These are phyloP conservation scores for Cylloceria caligata DNA, from an alignment of 2,888 invertebrate species.

Conservation along the genomic window DNA sequence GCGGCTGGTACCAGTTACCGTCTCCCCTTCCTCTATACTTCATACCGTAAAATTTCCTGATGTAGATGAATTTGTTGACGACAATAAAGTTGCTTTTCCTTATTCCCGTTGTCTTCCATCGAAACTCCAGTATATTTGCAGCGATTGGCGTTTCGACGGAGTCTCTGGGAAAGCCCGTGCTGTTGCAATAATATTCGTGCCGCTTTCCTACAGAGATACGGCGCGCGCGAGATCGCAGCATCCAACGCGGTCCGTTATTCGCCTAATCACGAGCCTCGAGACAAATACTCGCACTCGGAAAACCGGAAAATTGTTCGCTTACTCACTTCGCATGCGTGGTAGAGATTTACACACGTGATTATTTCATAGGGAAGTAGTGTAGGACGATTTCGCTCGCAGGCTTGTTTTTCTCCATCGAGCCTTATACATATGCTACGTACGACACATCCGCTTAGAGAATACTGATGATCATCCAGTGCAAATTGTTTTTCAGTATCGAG, in stretches of 20 bases:
- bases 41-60: neutral
- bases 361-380: slow-evolving; percentile 22
- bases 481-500: neutral
- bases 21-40: slow-evolving; percentile 9
- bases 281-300: slow-evolving; percentile 30
- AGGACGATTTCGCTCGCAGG: slow-evolving; percentile 13
- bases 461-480: slow-evolving; percentile 3
- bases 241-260: slow-evolving; percentile 67
- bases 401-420: slow-evolving; percentile 12
- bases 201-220: slow-evolving; percentile 49
- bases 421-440: slow-evolving; percentile 2
- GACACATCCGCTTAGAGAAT: slow-evolving; percentile 13
- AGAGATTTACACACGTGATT: slow-evolving; percentile 19
- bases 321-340: slow-evolving; percentile 10
- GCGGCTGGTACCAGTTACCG: slow-evolving; percentile 63
- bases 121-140: neutral
- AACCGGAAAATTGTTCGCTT: slow-evolving; percentile 38
- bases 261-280: slow-evolving; percentile 51
- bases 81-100: neutral
- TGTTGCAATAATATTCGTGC: slow-evolving; percentile 38
- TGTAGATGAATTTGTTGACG: neutral
- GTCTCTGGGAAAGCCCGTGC: neutral
- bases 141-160: neutral
- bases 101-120: neutral
- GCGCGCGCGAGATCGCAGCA: slow-evolving; percentile 43